phyloP scores from a whole-genome alignment of 2,888 invertebrate species.

The Mylabris sibirica region DNA sequence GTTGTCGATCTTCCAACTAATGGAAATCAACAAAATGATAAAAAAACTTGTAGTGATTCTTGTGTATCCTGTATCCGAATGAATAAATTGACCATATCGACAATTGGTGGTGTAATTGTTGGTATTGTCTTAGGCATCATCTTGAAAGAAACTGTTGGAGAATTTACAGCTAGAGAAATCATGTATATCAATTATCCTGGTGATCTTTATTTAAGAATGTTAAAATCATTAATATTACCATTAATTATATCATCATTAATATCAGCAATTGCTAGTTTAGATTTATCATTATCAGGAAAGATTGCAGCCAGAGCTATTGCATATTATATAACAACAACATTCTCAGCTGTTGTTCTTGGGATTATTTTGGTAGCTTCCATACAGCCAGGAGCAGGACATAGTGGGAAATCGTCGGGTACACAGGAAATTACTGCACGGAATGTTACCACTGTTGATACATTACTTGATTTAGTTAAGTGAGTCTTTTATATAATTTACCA shows the following conservation, averaged over 20 bases:
- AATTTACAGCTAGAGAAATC: slow-evolving; percentile 67
- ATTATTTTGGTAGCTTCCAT: slow-evolving; percentile 74
- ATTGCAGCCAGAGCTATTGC: slow-evolving; percentile 73
- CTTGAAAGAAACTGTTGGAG: slow-evolving; percentile 56
- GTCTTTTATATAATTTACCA: slow-evolving; percentile 28
- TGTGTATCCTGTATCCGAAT: slow-evolving; percentile 51
- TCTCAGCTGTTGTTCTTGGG: slow-evolving; percentile 74
- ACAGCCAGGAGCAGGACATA: slow-evolving; percentile 65
- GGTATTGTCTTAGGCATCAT: slow-evolving; percentile 65
- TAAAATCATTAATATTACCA: slow-evolving; percentile 77
- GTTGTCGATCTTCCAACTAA: neutral
- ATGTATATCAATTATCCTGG: slow-evolving; percentile 76
- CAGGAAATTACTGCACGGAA: slow-evolving; percentile 53
- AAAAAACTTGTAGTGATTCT: neutral
- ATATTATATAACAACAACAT: slow-evolving; percentile 74
- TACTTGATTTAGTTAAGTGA: slow-evolving; percentile 75
- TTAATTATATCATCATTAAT: slow-evolving; percentile 74
- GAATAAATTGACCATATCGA: slow-evolving; percentile 67
- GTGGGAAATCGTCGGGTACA: slow-evolving; percentile 28
- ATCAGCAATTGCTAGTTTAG: slow-evolving; percentile 74
- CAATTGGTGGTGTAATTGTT: slow-evolving; percentile 66
- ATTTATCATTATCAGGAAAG: slow-evolving; percentile 70
- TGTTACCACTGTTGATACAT: slow-evolving; percentile 71
- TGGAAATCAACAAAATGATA: slow-evolving; percentile 12
- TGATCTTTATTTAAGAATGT: slow-evolving; percentile 76